Evolutionary conservation across 2,113 vertebrate genomes (phyloP).

Genomic region (Rafetus swinhoei): DNA sequence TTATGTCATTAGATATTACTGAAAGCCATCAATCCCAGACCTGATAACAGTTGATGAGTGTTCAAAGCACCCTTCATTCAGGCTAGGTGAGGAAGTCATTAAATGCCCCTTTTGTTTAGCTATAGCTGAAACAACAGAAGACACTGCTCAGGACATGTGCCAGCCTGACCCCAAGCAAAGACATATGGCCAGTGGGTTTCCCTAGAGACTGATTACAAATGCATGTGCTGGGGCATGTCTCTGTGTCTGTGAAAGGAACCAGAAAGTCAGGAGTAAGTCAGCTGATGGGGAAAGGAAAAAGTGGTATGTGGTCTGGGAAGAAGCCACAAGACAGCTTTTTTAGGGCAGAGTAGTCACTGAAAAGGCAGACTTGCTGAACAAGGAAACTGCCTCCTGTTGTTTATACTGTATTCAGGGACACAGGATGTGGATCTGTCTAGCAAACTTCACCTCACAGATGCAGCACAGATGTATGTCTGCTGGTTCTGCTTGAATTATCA

Average conservation of each 20-base stretch:
- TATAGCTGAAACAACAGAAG: not conserved
- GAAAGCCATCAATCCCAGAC: not conserved
- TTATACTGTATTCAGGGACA: not conserved
- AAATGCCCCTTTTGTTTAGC: not conserved
- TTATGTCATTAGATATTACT: not conserved
- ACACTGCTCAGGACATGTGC: not conserved
- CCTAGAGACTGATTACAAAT: not conserved
- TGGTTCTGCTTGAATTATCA: not conserved
- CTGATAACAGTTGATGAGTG: not conserved
- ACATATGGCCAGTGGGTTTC: not conserved
- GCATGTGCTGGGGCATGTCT: not conserved
- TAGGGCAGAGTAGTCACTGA: not conserved
- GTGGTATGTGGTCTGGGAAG: accelerated
- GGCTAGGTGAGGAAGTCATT: not conserved
- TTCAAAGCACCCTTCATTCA: not conserved
- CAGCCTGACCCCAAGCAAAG: not conserved
- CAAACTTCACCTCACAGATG: too few species aligned
- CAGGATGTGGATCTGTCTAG: not conserved
- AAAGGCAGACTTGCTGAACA: not conserved
- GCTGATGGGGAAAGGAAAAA: not conserved
- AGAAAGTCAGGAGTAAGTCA: not conserved
- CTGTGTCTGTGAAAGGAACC: not conserved
- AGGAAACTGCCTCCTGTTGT: not conserved
- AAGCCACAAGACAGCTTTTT: not conserved
- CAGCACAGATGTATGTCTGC: not conserved